Percentiles rank a stretch among this genome's conserved stretches.
phyloP scores from a whole-genome alignment of 2,888 invertebrate genomes.

The Eristalis tenax region DNA sequence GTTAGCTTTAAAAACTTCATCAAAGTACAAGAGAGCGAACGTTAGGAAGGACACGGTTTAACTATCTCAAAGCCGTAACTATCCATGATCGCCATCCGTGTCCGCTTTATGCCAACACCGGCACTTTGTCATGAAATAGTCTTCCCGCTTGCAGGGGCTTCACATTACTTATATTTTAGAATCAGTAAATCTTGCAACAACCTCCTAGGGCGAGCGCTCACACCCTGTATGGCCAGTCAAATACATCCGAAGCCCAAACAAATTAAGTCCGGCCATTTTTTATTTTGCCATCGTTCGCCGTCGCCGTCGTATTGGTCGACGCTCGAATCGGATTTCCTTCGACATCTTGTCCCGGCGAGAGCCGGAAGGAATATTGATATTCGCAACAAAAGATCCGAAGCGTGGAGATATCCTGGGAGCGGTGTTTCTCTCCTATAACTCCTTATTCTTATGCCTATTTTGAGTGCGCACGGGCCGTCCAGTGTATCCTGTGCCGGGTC shows the following conservation, averaged over 20 bases:
- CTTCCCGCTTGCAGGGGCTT: not conserved
- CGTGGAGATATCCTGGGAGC: constrained; percentile 33
- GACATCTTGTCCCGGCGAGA: not conserved
- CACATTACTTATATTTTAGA: not conserved
- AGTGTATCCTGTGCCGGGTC: not conserved
- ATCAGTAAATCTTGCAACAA: constrained; percentile 7
- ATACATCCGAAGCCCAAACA: constrained; percentile 24
- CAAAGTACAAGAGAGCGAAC: not conserved
- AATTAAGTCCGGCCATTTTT: constrained; percentile 33
- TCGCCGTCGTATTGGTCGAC: not conserved
- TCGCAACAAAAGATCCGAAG: constrained; percentile 25
- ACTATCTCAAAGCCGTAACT: not conserved
- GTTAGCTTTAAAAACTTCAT: not conserved
- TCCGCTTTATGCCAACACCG: not conserved
- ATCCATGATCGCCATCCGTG: not conserved
- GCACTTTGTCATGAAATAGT: not conserved
- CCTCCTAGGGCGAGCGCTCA: not conserved
- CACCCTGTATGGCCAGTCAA: not conserved
- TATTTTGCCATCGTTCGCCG: constrained; percentile 7
- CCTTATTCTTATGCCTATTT: constrained; percentile 52
- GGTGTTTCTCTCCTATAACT: constrained; percentile 42
- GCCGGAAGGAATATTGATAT: constrained; percentile 31
- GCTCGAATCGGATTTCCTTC: constrained; percentile 44
- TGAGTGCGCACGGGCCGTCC: constrained; percentile 25
- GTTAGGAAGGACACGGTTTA: not conserved